Base-by-base conservation (phyloP, 2,797 vertebrate species). In the Capromys pilorides region DNA sequence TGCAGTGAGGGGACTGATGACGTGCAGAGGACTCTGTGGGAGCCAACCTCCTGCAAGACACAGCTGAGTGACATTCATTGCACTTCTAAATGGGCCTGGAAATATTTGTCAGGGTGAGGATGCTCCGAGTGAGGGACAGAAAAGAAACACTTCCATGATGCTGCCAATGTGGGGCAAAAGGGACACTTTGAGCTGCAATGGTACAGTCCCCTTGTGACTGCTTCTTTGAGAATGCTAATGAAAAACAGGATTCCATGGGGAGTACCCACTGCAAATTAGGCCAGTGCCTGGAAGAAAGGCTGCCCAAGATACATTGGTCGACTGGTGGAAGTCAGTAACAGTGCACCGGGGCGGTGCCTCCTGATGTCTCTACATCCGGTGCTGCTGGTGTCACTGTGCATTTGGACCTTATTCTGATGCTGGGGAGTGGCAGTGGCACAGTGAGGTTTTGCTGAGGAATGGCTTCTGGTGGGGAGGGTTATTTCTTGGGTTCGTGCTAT, bases 401-500 rank as follows among this genome's bases (percentile, higher is more conserved):
- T 77, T 62, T 28, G 59, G 73, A 16, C 33, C 57, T 26, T 36
- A 14, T 0, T 0, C 19, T 78, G 62, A 0, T 21, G 66, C 12
- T 75, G 87, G 39, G n/a, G 16, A 10, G 24, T 51, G 64, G 75
- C 19, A 84, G 59, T 24, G 73, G 84, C 71, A 6, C 18, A 80
- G 67, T 28, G 45, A 49, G 97, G 94, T 88, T 77, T 73, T 24
- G n/a, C 57, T 78, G 79, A 59, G 49, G 59, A 36, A 2, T 0
- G 49, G 83, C 69, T 62, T 93, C 86, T 57, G 85, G 59, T 57
- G 51, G 14, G n/a, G 62, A 14, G 33, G 64, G 51, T 87, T 93
- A 86, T 67, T 78, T 73, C 94, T 96, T 94, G 1, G 51, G 73
- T 90, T 86, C 13, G 77, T 87, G 86, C 97, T 89, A 78, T 24